A percentile compares a stretch with the other conserved stretches of the same genome.
phyloP scores from a whole-genome alignment of 1,140 invertebrate genomes.

The Batillaria attramentaria region DNA sequence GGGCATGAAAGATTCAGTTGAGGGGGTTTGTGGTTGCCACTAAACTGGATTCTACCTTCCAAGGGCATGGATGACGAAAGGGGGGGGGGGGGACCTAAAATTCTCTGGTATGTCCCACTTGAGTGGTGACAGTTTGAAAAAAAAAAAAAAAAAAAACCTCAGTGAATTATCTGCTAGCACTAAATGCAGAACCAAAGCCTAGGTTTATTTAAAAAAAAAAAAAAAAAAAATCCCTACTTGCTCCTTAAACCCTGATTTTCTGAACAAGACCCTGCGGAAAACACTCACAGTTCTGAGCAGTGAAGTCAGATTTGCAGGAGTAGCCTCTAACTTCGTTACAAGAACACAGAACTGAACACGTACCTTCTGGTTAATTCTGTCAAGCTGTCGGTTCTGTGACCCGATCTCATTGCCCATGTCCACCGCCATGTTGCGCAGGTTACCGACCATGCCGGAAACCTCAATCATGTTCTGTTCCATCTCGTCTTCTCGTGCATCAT shows the following conservation, averaged over 20 bases:
- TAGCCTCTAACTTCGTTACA: not conserved
- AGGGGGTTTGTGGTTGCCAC: no score
- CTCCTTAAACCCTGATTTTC: not conserved
- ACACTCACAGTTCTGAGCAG: not conserved
- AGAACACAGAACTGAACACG: slow-evolving; percentile 38
- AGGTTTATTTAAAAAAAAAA: no score
- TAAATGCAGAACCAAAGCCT: no score
- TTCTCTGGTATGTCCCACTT: no score
- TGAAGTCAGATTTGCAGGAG: not conserved
- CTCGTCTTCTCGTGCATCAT: slow-evolving; percentile 78
- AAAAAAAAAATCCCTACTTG: no score
- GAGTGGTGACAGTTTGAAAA: no score
- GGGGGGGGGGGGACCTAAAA: no score
- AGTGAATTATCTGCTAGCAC: no score
- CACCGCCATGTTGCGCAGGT: slow-evolving; percentile 98
- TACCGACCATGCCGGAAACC: slow-evolving; percentile 92
- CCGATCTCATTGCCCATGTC: slow-evolving; percentile 98
- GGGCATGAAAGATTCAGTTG: no score
- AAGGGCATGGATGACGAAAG: no score
- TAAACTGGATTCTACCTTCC: no score
- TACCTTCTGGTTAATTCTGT: slow-evolving; percentile 98
- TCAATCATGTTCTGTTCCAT: slow-evolving; percentile 78
- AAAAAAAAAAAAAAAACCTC: no score
- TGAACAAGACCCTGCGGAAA: not conserved
- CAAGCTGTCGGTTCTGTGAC: slow-evolving; percentile 97